Evolutionary conservation across 1,140 invertebrate genomes (phyloP), one percentile per base, ranked within the genome.

Genomic region (Acromyrmex charruanus): DNA sequence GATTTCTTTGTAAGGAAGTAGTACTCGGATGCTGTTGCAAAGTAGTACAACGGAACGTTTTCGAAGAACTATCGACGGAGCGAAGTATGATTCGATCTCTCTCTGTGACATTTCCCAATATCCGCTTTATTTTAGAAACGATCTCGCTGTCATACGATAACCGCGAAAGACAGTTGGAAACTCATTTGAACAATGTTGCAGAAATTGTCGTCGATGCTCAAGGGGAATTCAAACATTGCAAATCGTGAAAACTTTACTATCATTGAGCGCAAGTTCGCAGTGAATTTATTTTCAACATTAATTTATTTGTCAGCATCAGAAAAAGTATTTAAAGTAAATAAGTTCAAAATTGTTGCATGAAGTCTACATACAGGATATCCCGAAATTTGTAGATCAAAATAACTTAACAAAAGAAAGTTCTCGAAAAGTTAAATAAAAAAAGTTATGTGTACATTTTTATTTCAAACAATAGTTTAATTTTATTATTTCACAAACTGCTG

Each of bases 111-210:
- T 61, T 84, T 84, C 58, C 55, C 80, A 84, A 84, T 84, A 84
- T 84, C 80, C 69, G 80, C 39, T 84, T 84, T 84, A 75, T 74
- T 61, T 84, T 84, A 84, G 80, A 84, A 61, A 74, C 80, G 80
- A 74, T 58, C 80, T 25, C 4, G 39, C 68, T 75, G 80, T 84
- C 80, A 75, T 49, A 31, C 28, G 39, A 68, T 49, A 75, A 61
- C 39, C 69, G 25, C 72, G 55, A 75, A 75, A 61, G 80, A 74
- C 80, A 75, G 80, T 84, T 75, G 25, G 80, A 74, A 84, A 84
- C 80, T 84, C 69, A 84, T 75, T 84, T 84, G 71, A 75, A 39
- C 80, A 49, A 84, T 61, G 69, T 84, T 69, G 39, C 9, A 68
- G 35, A 18, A 59, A 51, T 55, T 59, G 69, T 82, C 80, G 44